These are phyloP conservation scores for Polypterus senegalus DNA, from an alignment of 2,113 vertebrate genomes.

Conservation along the genomic window DNA sequence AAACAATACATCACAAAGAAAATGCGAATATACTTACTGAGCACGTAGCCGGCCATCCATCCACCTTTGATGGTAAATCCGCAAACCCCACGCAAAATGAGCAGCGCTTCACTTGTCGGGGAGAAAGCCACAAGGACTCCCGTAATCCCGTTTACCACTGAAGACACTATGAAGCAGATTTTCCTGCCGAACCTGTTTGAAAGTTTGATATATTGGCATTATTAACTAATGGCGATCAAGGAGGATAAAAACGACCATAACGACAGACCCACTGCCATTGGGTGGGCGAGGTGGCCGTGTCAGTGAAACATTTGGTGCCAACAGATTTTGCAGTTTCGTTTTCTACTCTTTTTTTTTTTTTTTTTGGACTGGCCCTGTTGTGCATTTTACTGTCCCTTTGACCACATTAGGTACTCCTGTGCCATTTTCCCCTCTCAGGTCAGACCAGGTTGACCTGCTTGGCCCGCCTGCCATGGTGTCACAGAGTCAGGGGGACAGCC, in stretches of 20 bases:
- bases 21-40: conserved; percentile 57
- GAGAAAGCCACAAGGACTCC: conserved; percentile 76
- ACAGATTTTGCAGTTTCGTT: too few species aligned
- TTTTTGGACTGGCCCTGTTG: too few species aligned
- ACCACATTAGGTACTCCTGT: too few species aligned
- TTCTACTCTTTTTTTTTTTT: too few species aligned
- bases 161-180: conserved; percentile 68
- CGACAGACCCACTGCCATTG: too few species aligned
- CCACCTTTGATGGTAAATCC: conserved; percentile 84
- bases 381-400: too few species aligned
- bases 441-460: too few species aligned
- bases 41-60: conserved; percentile 81
- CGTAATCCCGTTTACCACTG: conserved; percentile 59
- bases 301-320: too few species aligned
- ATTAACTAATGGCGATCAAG: background rate
- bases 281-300: too few species aligned
- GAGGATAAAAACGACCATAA: background rate
- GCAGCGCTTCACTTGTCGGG: conserved; percentile 62
- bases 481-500: too few species aligned
- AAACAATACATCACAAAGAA: background rate
- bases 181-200: conserved; percentile 72
- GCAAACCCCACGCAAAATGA: conserved; percentile 76
- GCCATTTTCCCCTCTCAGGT: too few species aligned
- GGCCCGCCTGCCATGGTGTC: too few species aligned
- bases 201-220: background rate